Conservation (phyloP, 1,140 invertebrate genomes). For the Bombus huntii region DNA sequence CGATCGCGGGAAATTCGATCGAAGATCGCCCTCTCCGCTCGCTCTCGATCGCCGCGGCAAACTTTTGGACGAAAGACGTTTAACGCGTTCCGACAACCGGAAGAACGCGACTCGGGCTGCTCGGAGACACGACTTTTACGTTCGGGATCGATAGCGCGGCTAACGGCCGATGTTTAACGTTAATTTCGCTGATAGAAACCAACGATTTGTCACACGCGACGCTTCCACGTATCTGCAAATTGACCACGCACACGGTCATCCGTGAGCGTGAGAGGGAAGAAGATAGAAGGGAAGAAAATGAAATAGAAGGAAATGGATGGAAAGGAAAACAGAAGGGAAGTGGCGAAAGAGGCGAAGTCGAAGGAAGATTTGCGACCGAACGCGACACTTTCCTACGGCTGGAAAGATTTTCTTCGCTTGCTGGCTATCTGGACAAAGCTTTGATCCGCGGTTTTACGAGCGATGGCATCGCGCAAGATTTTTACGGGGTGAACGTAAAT, state of each 20-base stretch:
- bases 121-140: background rate
- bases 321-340: background rate
- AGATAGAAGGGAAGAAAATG: background rate
- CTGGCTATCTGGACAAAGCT: background rate
- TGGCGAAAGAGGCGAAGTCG: background rate
- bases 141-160: conserved; percentile 14
- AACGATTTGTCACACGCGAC: conserved; percentile 49
- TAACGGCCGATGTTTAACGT: background rate
- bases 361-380: background rate
- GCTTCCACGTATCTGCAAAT: conserved; percentile 8
- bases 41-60: background rate
- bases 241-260: background rate
- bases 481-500: background rate
- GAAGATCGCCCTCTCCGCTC: background rate
- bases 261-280: background rate
- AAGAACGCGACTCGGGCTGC: background rate
- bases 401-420: background rate
- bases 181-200: conserved; percentile 27
- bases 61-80: background rate
- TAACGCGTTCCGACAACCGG: background rate
- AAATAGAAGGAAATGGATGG: background rate
- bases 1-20: conserved; percentile 13
- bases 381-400: no score
- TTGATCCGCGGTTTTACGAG: background rate
- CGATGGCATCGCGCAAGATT: background rate